Conservation (phyloP, 2,113 vertebrate species). For the Proterorhinus semilunaris region DNA sequence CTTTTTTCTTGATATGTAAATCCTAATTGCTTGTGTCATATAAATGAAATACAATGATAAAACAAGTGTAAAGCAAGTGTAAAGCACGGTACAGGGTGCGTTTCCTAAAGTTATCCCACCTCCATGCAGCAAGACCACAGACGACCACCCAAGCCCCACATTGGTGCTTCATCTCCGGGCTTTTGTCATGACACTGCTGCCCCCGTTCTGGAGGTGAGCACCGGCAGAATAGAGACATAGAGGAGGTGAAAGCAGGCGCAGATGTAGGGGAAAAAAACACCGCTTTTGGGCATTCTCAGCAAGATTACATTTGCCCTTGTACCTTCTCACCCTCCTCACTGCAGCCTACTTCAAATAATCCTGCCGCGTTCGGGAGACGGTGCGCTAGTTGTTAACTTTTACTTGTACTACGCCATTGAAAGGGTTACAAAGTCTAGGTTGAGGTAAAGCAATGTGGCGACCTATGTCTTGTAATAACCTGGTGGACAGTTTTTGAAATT, state of each 20-base stretch:
- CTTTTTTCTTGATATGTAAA: no score
- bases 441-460: slow-evolving; percentile 11
- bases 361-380: slow-evolving; percentile 30
- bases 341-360: slow-evolving; percentile 56
- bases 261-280: slow-evolving; percentile 39
- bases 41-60: no score
- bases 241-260: slow-evolving; percentile 50
- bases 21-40: no score
- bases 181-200: slow-evolving; percentile 44
- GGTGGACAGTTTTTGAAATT: slow-evolving; percentile 39
- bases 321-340: slow-evolving; percentile 38
- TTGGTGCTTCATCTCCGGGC: slow-evolving; percentile 18
- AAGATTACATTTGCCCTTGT: slow-evolving; percentile 56
- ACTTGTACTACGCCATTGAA: slow-evolving; percentile 32
- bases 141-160: background rate
- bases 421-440: slow-evolving; percentile 38
- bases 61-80: no score
- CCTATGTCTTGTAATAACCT: slow-evolving; percentile 31
- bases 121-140: slow-evolving; percentile 16
- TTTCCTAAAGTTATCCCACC: slow-evolving; percentile 2
- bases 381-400: slow-evolving; percentile 58
- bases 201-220: slow-evolving; percentile 45
- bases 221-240: slow-evolving; percentile 33
- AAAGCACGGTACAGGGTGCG: background rate
- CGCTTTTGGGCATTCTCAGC: slow-evolving; percentile 50